These are phyloP conservation scores for Eumaeus atala DNA, from an alignment of 1,140 invertebrate genomes.

Conservation along the genomic window DNA sequence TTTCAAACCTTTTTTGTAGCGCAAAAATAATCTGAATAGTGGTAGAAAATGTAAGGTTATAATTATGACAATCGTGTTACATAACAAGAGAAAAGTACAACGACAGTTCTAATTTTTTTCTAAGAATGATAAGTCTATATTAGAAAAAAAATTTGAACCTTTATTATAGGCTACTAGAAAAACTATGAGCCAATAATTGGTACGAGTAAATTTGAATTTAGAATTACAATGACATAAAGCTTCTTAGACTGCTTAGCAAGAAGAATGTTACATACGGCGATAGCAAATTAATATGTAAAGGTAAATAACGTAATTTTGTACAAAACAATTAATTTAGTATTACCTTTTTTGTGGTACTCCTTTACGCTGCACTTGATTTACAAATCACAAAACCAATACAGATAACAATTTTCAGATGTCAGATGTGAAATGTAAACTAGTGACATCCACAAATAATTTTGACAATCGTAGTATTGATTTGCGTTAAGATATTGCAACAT, in stretches of 20 bases:
- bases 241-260: no score
- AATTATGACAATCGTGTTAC: constrained; percentile 7
- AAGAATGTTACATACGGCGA: no score
- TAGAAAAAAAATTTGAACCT: no score
- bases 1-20: neutral
- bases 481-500: no score
- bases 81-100: neutral
- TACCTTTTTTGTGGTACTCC: constrained; percentile 2
- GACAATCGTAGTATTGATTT: constrained; percentile 1
- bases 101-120: no score
- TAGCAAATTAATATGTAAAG: no score
- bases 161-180: no score
- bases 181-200: no score
- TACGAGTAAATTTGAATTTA: no score
- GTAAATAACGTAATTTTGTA: neutral
- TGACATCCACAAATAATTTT: neutral
- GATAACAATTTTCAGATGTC: neutral
- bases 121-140: no score
- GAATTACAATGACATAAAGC: no score
- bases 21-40: neutral
- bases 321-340: neutral
- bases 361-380: neutral
- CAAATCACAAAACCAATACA: neutral
- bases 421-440: neutral
- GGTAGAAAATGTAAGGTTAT: constrained; percentile 4